Conservation (phyloP, 2,113 vertebrate species). For the Proteles cristata region DNA sequence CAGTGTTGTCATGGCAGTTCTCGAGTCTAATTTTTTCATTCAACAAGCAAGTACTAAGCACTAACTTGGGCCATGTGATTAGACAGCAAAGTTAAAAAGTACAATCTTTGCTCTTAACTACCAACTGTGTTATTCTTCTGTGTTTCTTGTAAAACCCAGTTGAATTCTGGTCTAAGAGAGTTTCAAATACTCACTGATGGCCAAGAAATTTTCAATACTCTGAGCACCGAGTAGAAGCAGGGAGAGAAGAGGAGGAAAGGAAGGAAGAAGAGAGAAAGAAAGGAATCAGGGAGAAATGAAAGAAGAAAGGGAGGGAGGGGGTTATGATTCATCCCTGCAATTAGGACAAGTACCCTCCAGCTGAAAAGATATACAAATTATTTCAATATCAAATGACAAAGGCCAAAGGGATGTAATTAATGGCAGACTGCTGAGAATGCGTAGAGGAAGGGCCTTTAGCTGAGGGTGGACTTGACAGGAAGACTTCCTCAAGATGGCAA, state of each 20-base stretch:
- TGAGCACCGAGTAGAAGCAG: not conserved
- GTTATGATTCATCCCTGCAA: not conserved
- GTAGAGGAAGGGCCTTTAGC: not conserved
- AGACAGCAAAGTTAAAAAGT: not conserved
- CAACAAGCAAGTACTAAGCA: constrained; percentile 22
- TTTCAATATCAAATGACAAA: not conserved
- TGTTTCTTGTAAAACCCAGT: not conserved
- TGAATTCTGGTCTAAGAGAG: not conserved
- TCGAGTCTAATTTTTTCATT: not conserved
- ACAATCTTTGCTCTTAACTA: not conserved
- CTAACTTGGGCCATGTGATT: not conserved
- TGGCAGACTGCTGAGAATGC: not conserved
- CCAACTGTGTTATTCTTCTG: not conserved
- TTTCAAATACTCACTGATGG: not conserved
- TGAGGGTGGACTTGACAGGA: accelerated
- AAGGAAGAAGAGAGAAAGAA: not conserved
- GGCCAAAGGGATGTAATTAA: no score
- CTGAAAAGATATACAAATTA: not conserved
- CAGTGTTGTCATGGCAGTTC: constrained; percentile 25
- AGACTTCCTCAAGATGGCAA: not conserved
- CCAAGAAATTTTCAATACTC: not conserved
- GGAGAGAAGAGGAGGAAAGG: not conserved
- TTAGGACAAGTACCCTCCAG: not conserved
- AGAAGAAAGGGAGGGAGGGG: not conserved
- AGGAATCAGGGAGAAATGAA: not conserved